Evolutionary conservation across 1,140 invertebrate genomes (phyloP), one percentile per base, ranked within the genome.

Genomic region (Pectinophora gossypiella): DNA sequence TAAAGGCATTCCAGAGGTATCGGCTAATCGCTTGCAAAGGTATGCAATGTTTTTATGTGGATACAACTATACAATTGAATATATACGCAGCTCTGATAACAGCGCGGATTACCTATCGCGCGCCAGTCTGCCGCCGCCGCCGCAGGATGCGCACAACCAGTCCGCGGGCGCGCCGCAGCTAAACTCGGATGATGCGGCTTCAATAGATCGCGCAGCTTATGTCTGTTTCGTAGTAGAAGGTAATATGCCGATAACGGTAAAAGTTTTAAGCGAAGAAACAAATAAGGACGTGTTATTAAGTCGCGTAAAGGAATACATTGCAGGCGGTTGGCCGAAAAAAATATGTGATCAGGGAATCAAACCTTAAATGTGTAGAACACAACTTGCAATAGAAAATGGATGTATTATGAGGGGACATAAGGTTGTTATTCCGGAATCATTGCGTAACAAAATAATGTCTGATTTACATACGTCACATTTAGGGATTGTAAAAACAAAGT

Each of bases 381-480:
- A 54, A 21, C 23, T 54, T 19, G 19, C 43, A 6, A 13, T 22
- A 7, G 51, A 54, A 42, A 48, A 54, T 21, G 50, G 51, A 10
- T 19, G 23, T 22, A 22, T 48, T 40, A 48, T 47, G 36, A 21
- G 48, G 15, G 50, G 43, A 19, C 40, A 44, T 15, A 44, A 45
- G 19, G 23, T 32, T 3, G 27, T 45, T 7, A 32, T 52, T 13
- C 40, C 40, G 3, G 22, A 27, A n/a, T 18, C 15, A 7, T 16
- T 47, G n/a, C 27, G 45, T 1, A 9, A 38, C 13, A 47, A 19
- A 47, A 10, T 54, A 9, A 12, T 54, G 16, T 7, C n/a, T 9
- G 51, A 54, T n/a, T 21, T 54, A 23, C 51, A 54, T 19, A 40
- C 32, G 16, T 54, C 36, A 7, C 36, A 40, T 15, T 40, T 40